phyloP scores from a whole-genome alignment of 2,113 vertebrate species.

The Gadus chalcogrammus region DNA sequence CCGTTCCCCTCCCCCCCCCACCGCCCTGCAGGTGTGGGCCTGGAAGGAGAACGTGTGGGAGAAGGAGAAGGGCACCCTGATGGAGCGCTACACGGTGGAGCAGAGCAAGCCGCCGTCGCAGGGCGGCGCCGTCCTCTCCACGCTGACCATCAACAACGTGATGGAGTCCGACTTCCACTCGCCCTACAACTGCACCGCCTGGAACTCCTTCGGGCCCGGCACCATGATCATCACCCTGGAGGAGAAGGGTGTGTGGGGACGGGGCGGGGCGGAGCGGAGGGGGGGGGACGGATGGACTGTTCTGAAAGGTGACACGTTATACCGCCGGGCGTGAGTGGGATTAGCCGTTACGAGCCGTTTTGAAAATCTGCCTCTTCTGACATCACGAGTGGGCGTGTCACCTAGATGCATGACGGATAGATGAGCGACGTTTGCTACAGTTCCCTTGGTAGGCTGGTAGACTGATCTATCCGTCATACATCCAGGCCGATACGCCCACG shows the following conservation, averaged over 20 bases:
- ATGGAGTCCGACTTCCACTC: conserved; percentile 93
- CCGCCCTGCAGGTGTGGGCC: conserved; percentile 81
- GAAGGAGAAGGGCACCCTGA: conserved; percentile 81
- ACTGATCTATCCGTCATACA: too few relatives aligned
- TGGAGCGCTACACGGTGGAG: conserved; percentile 92
- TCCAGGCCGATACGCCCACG: too few relatives aligned
- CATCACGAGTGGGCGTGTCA: too few relatives aligned
- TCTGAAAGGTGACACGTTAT: too few relatives aligned
- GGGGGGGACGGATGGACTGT: too few relatives aligned
- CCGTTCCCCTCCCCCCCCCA: not conserved
- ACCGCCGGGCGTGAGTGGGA: too few relatives aligned
- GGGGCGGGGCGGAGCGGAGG: too few relatives aligned
- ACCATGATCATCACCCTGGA: conserved; percentile 93
- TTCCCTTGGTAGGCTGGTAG: too few relatives aligned
- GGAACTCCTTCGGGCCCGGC: conserved; percentile 90
- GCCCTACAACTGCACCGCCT: conserved; percentile 95
- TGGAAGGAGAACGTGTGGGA: conserved; percentile 96
- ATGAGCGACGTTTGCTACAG: too few relatives aligned
- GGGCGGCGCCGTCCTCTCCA: conserved; percentile 85
- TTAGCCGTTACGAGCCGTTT: too few relatives aligned
- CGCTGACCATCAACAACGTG: conserved; percentile 93
- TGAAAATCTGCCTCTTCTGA: too few relatives aligned
- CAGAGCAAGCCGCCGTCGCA: conserved; percentile 76
- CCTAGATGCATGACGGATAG: too few relatives aligned
- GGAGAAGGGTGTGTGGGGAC: conserved; percentile 74